These are phyloP conservation scores for Drosophila kanekoi DNA, from an alignment of 2,888 invertebrate genomes.

Conservation along the genomic window DNA sequence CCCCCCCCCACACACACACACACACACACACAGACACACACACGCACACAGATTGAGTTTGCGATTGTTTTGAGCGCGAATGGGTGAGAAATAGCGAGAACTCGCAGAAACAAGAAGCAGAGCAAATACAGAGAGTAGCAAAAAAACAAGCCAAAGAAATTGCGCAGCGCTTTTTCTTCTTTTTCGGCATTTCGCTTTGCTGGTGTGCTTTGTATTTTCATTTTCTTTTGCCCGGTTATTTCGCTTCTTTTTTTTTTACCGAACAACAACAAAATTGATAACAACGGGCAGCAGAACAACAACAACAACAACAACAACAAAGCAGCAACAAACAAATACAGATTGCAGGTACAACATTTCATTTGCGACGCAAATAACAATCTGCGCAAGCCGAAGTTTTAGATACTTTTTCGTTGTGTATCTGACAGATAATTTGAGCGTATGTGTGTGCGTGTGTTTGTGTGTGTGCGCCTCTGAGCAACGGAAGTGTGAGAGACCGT, in stretches of 20 bases:
- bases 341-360: conserved; percentile 48
- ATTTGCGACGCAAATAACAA: conserved; percentile 55
- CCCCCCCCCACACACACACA: too few relatives aligned
- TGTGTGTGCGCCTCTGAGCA: conserved; percentile 2
- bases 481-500: conserved; percentile 15
- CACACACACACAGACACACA: too few relatives aligned
- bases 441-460: background rate
- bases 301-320: conserved; percentile 18
- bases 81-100: background rate
- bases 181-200: conserved; percentile 31
- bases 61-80: background rate
- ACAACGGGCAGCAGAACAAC: conserved; percentile 27
- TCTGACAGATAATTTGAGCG: background rate
- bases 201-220: conserved; percentile 51
- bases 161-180: conserved; percentile 60
- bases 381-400: conserved; percentile 29
- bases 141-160: conserved; percentile 55
- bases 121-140: background rate
- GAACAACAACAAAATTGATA: conserved; percentile 29
- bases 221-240: conserved; percentile 46
- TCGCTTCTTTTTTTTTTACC: conserved; percentile 5
- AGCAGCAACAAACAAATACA: conserved; percentile 17
- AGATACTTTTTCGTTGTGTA: conserved; percentile 12
- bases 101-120: background rate
- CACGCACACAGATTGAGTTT: background rate